Evolutionary conservation across 2,797 vertebrate species (phyloP), one percentile per base, ranked within the genome.

Genomic region (Masticophis lateralis): DNA sequence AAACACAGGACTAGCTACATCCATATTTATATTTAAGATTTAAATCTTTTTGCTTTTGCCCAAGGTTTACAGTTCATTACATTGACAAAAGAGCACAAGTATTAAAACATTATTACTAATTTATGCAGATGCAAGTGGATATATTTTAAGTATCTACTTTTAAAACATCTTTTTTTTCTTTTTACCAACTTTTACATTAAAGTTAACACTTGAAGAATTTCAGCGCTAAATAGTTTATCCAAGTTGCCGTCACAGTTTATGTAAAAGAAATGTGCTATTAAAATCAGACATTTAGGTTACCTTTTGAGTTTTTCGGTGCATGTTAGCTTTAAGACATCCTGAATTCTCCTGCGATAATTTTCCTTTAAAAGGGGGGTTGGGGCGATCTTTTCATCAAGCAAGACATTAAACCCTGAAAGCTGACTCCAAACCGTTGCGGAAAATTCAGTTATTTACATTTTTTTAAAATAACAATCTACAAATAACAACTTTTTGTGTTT

Each of bases 211-310:
- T 96, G 98, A 96, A 97, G 98, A 97, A 98, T 97, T 97, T 97
- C 98, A 97, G 98, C 97, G 89, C 88, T 86, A 90, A 94, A 37
- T n/a, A 94, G 96, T 98, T 98, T 98, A 98, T 98, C 98, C 97
- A 97, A 98, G 98, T 98, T 98, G 98, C 98, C 97, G 94, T 97
- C 97, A 98, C 98, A 98, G 98, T 99, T 99, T 99, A 99, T 97
- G 98, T 98, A 98, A 98, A 98, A 99, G 98, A 98, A 98, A 98
- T 98, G 98, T 95, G 97, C 98, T 98, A 98, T 97, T 98, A 98
- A 99, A 98, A 98, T 98, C 98, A 98, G 98, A 99, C 98, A 99
- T 99, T 99, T 99, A 99, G 97, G 98, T 99, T 99, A 99, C 99
- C 99, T 99, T 99, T 97, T 94, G 97, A 96, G 96, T 97, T 99